Conservation (phyloP, 2,113 vertebrate genomes). For the Corythoichthys haematopterus region DNA sequence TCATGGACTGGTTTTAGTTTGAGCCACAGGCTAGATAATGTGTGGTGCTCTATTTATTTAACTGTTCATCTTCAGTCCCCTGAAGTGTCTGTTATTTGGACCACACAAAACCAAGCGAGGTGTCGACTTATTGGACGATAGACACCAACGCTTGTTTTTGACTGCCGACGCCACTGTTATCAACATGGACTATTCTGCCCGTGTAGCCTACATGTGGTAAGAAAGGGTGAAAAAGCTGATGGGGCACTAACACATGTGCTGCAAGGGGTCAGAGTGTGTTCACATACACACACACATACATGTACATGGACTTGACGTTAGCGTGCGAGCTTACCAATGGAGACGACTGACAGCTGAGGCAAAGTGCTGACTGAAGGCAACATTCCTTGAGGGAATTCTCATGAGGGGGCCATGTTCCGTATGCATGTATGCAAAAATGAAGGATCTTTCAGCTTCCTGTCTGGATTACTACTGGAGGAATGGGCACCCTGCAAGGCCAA, state of each 20-base stretch:
- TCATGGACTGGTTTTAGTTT: too few relatives aligned
- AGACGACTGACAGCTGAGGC: conserved; percentile 57
- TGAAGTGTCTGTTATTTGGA: too few relatives aligned
- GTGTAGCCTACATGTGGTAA: not conserved
- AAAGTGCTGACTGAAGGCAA: conserved; percentile 60
- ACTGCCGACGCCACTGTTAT: not conserved
- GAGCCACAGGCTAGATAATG: too few relatives aligned
- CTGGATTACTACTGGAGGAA: not conserved
- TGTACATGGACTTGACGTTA: conserved; percentile 41
- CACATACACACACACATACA: conserved; percentile 11
- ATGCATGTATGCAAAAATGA: conserved; percentile 3
- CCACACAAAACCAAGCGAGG: too few relatives aligned
- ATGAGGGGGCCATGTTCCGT: conserved; percentile 21
- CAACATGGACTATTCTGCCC: not conserved
- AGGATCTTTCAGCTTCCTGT: not conserved
- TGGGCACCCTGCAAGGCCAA: not conserved
- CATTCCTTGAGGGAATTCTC: conserved; percentile 38
- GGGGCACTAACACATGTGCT: conserved; percentile 40
- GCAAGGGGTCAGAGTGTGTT: not conserved
- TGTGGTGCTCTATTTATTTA: too few relatives aligned
- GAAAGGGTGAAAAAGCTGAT: conserved; percentile 35
- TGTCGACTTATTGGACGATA: too few relatives aligned
- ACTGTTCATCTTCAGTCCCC: too few relatives aligned
- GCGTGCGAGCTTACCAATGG: conserved; percentile 43
- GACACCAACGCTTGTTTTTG: too few relatives aligned